phyloP scores from a whole-genome alignment of 2,888 invertebrate genomes.

The Sepiola atlantica region DNA sequence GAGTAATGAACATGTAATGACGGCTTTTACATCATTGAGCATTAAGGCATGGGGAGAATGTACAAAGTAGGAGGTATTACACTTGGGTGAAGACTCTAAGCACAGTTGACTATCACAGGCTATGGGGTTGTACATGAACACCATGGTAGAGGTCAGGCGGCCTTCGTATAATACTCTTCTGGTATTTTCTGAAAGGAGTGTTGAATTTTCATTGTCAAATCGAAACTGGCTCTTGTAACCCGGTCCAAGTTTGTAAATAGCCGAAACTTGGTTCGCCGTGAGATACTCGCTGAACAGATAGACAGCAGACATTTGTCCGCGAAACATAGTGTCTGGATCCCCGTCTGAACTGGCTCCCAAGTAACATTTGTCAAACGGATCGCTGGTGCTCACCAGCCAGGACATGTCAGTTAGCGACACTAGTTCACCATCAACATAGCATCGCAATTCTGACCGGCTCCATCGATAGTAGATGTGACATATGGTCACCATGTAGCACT shows the following conservation, averaged over 20 bases:
- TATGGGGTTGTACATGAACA: conserved; percentile 99
- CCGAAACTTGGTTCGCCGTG: conserved; percentile 97
- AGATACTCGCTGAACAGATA: conserved; percentile 98
- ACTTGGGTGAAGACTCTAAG: conserved; percentile 97
- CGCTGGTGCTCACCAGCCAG: conserved; percentile 98
- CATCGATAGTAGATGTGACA: conserved; percentile 99
- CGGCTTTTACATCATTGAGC: conserved; percentile 99
- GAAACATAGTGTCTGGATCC: conserved; percentile 97
- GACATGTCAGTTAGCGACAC: conserved; percentile 99
- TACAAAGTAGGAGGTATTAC: conserved; percentile 97
- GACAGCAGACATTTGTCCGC: conserved; percentile 99
- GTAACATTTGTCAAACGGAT: conserved; percentile 99
- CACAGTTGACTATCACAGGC: conserved; percentile 99
- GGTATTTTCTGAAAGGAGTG: conserved; percentile 97
- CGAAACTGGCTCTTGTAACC: conserved; percentile 99
- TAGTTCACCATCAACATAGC: conserved; percentile 98
- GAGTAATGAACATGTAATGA: conserved; percentile 99
- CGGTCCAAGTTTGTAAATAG: conserved; percentile 97
- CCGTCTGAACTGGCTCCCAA: conserved; percentile 97
- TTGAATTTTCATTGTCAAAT: conserved; percentile 99
- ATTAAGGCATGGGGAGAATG: conserved; percentile 99
- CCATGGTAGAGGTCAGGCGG: conserved; percentile 91
- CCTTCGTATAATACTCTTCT: conserved; percentile 99
- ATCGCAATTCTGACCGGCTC: conserved; percentile 99
- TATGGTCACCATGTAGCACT: conserved; percentile 99